Conservation (phyloP, 37 sponge, comb jelly and placozoan species). For the Ephydatia muelleri region DNA sequence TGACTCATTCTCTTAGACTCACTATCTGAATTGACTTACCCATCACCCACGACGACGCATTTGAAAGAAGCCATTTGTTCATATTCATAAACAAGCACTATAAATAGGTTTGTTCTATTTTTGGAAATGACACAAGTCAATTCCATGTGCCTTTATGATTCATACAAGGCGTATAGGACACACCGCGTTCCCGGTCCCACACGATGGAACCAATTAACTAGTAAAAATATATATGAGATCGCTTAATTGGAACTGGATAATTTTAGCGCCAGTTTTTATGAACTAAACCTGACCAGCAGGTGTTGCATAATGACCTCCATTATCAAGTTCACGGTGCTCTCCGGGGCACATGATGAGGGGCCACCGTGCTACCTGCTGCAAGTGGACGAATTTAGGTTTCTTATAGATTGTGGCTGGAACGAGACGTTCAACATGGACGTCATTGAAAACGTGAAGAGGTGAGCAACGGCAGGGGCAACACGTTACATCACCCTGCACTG, state of each 20-base stretch:
- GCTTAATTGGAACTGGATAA: no score
- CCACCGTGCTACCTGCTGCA: constrained; percentile 96
- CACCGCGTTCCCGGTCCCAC: no score
- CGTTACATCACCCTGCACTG: neutral
- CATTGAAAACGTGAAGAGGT: constrained; percentile 79
- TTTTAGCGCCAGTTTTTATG: neutral
- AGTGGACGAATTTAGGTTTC: constrained; percentile 94
- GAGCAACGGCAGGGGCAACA: neutral
- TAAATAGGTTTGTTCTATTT: no score
- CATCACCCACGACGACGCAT: neutral
- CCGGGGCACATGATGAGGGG: constrained; percentile 88
- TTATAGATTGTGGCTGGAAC: constrained; percentile 99
- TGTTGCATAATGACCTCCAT: constrained; percentile 91
- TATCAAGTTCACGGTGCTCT: constrained; percentile 92
- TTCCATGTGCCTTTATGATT: no score
- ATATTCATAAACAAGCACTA: neutral
- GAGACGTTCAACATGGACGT: constrained; percentile 67
- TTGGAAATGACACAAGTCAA: no score
- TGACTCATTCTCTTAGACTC: no score
- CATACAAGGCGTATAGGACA: no score
- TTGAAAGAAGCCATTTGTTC: neutral
- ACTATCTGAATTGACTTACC: no score
- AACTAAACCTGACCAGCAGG: no score
- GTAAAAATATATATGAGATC: no score
- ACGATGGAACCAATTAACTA: no score